Evolutionary conservation across 2,888 invertebrate species (phyloP), one percentile per base, ranked within the genome.

Genomic region (Branchellion lobata): DNA sequence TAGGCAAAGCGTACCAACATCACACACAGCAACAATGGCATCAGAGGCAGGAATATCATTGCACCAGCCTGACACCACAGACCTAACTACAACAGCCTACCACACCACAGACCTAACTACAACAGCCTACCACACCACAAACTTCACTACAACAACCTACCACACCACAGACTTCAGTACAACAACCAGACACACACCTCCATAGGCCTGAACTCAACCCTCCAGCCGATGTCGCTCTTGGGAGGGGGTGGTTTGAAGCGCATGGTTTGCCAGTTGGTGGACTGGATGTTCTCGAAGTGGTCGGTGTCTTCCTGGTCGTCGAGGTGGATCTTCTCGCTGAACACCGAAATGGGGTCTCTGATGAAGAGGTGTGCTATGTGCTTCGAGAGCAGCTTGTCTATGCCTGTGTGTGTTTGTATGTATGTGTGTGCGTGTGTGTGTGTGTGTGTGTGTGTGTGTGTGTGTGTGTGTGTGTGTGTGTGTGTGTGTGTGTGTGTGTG

Each of bases 191-290:
- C n/a, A n/a, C n/a, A 69, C 81, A 87, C 87, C 84, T 88, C 88
- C 83, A 98, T 98, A 65, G 99, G 98, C 36, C 99, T 92, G 90
- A 99, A 99, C 90, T 99, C 99, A 0, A 99, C 99, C 83, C 99
- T 91, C 99, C 99, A 99, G 53, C 99, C 99, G 85, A 99, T 99
- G 75, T 94, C 90, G 11, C 95, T 94, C 87, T 95, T 92, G 24
- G 89, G 88, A 0, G 96, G 94, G 68, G 98, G 98, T 40, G 97
- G 97, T 89, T 99, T 99, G 89, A 99, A 99, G 61, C 87, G 79
- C 96, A 98, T 96, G 47, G 96, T 96, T 89, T 98, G 97, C 98
- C 98, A 98, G 89, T 98, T 98, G 36, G 98, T 98, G 0, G 97
- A 97, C 87, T 98, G 97, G 84, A 98, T 96, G 87, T 98, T 98